Conservation (phyloP, 2,888 invertebrate species). For the Cosmorhoe ocellata region DNA sequence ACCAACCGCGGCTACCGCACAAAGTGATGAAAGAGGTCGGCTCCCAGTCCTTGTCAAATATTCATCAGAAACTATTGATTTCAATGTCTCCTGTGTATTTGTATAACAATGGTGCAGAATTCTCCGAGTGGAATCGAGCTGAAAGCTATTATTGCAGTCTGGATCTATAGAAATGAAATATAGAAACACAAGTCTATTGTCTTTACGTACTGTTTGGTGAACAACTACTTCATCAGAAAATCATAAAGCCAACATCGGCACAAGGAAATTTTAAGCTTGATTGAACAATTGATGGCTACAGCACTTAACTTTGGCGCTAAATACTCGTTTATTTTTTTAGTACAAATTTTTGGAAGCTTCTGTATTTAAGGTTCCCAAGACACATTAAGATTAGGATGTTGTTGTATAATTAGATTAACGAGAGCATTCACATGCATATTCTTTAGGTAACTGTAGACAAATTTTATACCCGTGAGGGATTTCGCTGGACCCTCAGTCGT, state of each 20-base stretch:
- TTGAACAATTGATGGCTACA: too few species aligned
- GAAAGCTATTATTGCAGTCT: slow-evolving; percentile 2
- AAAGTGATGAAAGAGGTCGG: slow-evolving; percentile 9
- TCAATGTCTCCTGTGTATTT: slow-evolving; percentile 10
- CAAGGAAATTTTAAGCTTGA: too few species aligned
- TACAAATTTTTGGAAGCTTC: too few species aligned
- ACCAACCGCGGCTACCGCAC: not conserved
- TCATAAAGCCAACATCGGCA: too few species aligned
- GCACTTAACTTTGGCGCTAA: too few species aligned
- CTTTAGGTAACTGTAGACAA: slow-evolving; percentile 39
- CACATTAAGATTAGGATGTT: too few species aligned
- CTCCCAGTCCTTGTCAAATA: slow-evolving; percentile 19
- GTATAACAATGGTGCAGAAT: slow-evolving; percentile 10
- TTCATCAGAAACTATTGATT: slow-evolving; percentile 21
- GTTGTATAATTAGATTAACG: too few species aligned
- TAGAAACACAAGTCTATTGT: not conserved
- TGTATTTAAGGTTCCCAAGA: too few species aligned
- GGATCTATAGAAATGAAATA: slow-evolving; percentile 5
- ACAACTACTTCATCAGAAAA: too few species aligned
- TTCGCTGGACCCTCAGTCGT: slow-evolving; percentile 52
- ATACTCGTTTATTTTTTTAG: too few species aligned
- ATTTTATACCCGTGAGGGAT: slow-evolving; percentile 58
- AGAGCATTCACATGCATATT: slow-evolving; percentile 11
- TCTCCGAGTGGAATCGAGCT: not conserved
- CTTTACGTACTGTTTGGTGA: too few species aligned